Evolutionary conservation across 2,113 vertebrate species (phyloP).

Genomic region (Oryzias celebensis): DNA sequence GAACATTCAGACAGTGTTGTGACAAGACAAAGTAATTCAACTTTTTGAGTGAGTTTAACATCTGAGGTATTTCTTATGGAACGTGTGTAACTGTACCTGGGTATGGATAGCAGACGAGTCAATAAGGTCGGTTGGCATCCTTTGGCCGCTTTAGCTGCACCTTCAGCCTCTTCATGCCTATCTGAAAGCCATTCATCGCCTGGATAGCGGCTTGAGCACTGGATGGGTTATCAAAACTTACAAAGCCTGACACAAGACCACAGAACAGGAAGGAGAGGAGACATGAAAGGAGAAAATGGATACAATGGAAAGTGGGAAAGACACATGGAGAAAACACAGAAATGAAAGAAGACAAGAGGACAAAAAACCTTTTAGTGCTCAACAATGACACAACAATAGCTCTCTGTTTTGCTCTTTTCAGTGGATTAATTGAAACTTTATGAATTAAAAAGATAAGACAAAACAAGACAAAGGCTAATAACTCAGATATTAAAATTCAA

Average conservation of each 20-base stretch:
- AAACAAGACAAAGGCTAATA: constrained; percentile 66
- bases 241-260: constrained; percentile 84
- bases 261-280: constrained; percentile 26
- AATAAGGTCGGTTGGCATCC: constrained; percentile 98
- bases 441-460: constrained; percentile 68
- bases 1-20: no score
- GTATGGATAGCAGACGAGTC: constrained; percentile 79
- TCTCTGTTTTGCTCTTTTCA: constrained; percentile 68
- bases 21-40: no score
- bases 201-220: constrained; percentile 98
- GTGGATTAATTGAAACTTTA: constrained; percentile 71
- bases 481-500: constrained; percentile 60
- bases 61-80: neutral
- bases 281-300: neutral
- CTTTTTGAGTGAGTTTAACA: neutral
- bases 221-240: constrained; percentile 98
- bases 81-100: constrained; percentile 76
- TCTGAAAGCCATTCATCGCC: constrained; percentile 99
- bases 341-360: constrained; percentile 34
- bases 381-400: constrained; percentile 70
- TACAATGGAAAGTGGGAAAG: neutral
- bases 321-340: constrained; percentile 16
- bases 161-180: constrained; percentile 99
- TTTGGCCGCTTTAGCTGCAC: constrained; percentile 98
- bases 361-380: constrained; percentile 54